Base-by-base conservation (phyloP, 2,888 invertebrate genomes). In the Tineola bisselliella region DNA sequence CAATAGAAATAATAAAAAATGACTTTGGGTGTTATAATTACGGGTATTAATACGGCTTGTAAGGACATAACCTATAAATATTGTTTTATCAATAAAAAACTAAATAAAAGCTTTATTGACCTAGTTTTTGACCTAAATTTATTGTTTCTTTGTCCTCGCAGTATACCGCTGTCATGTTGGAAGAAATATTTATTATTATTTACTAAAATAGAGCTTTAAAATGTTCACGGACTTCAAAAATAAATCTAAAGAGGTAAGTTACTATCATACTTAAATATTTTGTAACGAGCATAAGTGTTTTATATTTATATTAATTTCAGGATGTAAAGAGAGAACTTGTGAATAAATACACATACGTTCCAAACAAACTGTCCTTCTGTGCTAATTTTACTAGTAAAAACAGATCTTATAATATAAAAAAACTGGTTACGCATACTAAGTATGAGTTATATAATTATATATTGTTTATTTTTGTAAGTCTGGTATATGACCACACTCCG, bases 301-400 rank as follows among this genome's bases (percentile, higher is more conserved):
- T 25, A 25, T 6, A 25, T 25, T 25, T 6, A 25, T 25, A 8
- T 43, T 43, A 43, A 17, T 48, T 48, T 48, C 48, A 48, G 48
- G 17, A 48, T 48, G n/a, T 48, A 48, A 48, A 48, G 10, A 43
- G 13, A n/a, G 15, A 48, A 15, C 15, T n/a, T 15, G 15, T 10
- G 17, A 15, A 17, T 48, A 48, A 48, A 10, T n/a, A 48, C 38
- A 38, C 38, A 6, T 4, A 25, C 6, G 6, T 25, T 43, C 52
- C n/a, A 11, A 52, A 18, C 12, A 56, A 6, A 56, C n/a, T 56
- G 15, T 79, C 69, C 15, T 70, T 86, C 44, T 72, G 76, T 0
- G 84, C 76, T 0, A 84, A 82, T 65, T 86, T 84, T 63, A 79
- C 81, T 2, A 65, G 67, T 0, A 67, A 67, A 13, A 66, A 73